Evolutionary conservation across 2,797 vertebrate genomes (phyloP).

Genomic region (Hozukius guyotensis): DNA sequence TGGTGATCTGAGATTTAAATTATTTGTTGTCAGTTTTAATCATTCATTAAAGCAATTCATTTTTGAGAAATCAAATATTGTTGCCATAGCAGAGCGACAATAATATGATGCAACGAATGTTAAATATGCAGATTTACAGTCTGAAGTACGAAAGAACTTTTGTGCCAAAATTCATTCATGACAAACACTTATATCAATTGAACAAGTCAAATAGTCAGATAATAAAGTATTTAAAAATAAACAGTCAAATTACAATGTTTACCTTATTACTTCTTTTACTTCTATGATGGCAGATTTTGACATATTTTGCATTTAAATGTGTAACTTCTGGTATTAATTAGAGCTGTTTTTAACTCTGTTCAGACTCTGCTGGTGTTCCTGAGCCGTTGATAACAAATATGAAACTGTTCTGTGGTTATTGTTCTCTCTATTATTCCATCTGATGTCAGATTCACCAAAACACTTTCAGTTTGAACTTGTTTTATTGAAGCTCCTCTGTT

Average conservation of each 20-base stretch:
- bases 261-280: not conserved
- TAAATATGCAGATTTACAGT: not conserved
- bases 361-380: not conserved
- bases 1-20: too few relatives aligned
- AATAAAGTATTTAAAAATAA: too few relatives aligned
- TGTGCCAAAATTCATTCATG: not conserved
- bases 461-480: not conserved
- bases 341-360: not conserved
- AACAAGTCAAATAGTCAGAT: too few relatives aligned
- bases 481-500: not conserved
- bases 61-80: not conserved
- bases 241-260: not conserved
- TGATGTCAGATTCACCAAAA: conserved; percentile 35
- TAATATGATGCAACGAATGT: not conserved
- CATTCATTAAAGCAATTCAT: not conserved
- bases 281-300: not conserved
- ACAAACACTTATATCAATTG: too few relatives aligned
- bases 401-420: not conserved
- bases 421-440: not conserved
- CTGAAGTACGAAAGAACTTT: not conserved
- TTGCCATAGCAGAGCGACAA: not conserved
- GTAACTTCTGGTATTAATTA: not conserved
- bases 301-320: not conserved
- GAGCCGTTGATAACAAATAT: not conserved
- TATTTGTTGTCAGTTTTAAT: too few relatives aligned